Percentiles rank a stretch among this genome's conserved stretches.
Evolutionary conservation across 2,113 vertebrate genomes (phyloP).

Genomic region (Indicator indicator): DNA sequence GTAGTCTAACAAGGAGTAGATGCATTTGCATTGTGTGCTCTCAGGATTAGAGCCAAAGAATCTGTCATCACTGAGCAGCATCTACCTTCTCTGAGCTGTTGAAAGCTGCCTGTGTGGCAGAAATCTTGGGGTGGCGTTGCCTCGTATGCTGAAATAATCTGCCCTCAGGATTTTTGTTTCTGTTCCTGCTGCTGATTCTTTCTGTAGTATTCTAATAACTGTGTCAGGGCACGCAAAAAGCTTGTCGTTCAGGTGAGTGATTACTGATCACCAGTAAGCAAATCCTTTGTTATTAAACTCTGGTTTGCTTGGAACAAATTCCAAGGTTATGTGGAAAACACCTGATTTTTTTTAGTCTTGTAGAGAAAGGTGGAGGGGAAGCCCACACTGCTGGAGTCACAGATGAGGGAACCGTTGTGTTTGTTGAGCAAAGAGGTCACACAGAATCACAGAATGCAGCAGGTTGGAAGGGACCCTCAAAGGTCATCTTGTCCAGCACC

Average conservation of each 20-base stretch:
- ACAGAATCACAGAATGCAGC: too few relatives aligned
- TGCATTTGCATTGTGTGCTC: not conserved
- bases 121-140: not conserved
- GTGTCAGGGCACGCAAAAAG: not conserved
- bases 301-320: not conserved
- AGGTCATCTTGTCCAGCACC: too few relatives aligned
- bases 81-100: constrained; percentile 26
- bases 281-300: not conserved
- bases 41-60: constrained; percentile 1
- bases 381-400: accelerated
- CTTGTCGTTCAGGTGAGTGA: not conserved
- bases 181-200: not conserved
- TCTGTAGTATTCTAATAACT: not conserved
- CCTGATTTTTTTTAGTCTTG: not conserved
- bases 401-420: not conserved
- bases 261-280: not conserved
- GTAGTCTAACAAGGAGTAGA: not conserved
- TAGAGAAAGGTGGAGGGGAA: not conserved
- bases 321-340: not conserved
- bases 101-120: not conserved
- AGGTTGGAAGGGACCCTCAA: too few relatives aligned
- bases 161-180: constrained; percentile 26
- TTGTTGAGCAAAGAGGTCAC: not conserved
- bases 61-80: not conserved
- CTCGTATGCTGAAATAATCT: constrained; percentile 12